Evolutionary conservation across 2,113 vertebrate species (phyloP).

Genomic region (Electrona antarctica): DNA sequence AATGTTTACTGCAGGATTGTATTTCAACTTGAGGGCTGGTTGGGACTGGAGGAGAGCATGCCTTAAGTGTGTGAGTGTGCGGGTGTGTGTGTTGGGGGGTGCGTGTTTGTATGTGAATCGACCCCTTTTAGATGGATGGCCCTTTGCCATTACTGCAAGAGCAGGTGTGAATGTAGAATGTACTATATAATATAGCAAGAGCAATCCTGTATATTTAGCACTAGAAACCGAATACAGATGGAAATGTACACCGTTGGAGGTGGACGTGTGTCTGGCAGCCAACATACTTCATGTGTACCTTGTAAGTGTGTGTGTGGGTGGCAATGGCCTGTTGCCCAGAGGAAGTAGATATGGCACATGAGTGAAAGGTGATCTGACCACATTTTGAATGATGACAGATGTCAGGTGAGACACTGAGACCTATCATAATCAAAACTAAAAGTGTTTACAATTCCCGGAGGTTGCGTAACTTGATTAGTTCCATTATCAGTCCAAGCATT

Average conservation of each 20-base stretch:
- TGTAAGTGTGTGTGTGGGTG: neutral
- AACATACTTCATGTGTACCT: neutral
- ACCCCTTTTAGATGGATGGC: slow-evolving; percentile 17
- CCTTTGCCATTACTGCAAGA: slow-evolving; percentile 16
- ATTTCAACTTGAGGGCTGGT: neutral
- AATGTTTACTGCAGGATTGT: neutral
- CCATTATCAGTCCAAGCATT: neutral
- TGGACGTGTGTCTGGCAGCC: neutral
- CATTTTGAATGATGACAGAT: neutral
- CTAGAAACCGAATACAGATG: neutral
- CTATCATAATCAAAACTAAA: neutral
- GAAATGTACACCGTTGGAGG: neutral
- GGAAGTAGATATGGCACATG: neutral
- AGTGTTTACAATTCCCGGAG: neutral
- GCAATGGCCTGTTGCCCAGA: neutral
- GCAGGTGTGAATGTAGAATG: slow-evolving; percentile 49
- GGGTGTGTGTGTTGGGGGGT: neutral
- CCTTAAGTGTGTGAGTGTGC: too few relatives aligned
- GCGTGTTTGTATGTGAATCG: neutral
- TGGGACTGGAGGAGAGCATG: neutral
- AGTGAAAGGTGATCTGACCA: neutral
- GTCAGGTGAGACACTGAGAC: neutral
- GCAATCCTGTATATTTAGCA: slow-evolving; percentile 23
- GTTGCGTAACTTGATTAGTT: neutral
- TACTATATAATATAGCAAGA: slow-evolving; percentile 27